Base-by-base conservation (phyloP, 2,888 invertebrate species). In the Psylliodes chrysocephalus region DNA sequence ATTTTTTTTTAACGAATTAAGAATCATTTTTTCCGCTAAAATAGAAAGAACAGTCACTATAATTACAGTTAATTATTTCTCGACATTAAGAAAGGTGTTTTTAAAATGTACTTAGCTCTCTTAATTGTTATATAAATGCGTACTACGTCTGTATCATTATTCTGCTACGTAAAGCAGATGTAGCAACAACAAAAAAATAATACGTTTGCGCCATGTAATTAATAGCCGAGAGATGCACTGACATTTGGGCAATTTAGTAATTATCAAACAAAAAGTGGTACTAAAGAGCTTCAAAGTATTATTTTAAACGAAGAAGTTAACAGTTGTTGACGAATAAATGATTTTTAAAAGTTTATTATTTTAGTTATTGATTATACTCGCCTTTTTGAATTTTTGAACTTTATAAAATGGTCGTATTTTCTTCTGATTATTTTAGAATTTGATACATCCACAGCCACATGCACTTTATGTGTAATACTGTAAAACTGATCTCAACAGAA, bases 71-170 rank as follows among this genome's bases (percentile, higher is more conserved):
- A 72, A 72, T 72, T 72, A 72, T 67, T 62, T 53, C 62, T 62
- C 54, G 44, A 65, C 67, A 67, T 70, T 68, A 67, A 64, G 67
- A 69, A 67, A 73, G 73, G 72, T 72, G 72, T 73, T 72, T 68
- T 72, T 72, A 73, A 73, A 73, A 73, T 70, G 65, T 67, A 72
- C 71, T 73, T 72, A 73, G 65, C 44, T 59, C 61, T 57, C 66
- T 67, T 49, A 71, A 70, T 70, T 71, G 69, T 69, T 60, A 69
- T 66, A 70, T 69, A 70, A 70, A 64, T 67, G 63, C 62, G 38
- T 51, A 18, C 60, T 55, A 51, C 38, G 18, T 8, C 51, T 47
- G 57, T 57, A 40, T 63, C 46, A 69, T 67, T 67, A 66, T 67
- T 56, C 47, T 56, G 55, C 55, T 60, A 56, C 53, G 64, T 52